A percentile compares a stretch with the other conserved stretches of the same genome.
phyloP scores from a whole-genome alignment of 1,140 invertebrate species.

The Heterodera schachtii region DNA sequence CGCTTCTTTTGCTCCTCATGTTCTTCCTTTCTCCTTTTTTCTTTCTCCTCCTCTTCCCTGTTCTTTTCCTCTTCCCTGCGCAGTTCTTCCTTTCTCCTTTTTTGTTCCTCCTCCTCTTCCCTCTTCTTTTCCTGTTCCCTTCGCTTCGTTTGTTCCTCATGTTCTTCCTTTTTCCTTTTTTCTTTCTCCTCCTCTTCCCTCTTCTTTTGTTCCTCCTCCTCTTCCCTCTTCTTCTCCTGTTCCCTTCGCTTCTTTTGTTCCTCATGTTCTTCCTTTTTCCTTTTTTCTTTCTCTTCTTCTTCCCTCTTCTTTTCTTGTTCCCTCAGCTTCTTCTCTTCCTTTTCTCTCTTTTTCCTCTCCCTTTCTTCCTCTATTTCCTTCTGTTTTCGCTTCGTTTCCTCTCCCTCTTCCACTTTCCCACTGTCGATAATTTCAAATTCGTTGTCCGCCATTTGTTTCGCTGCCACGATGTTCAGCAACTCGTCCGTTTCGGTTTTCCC shows the following conservation, averaged over 20 bases:
- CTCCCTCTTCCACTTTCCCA: conserved; percentile 14
- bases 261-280: not conserved
- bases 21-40: not conserved
- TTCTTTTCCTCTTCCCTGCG: not conserved
- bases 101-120: not conserved
- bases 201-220: not conserved
- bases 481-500: not conserved
- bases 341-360: too few relatives aligned
- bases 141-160: not conserved
- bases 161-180: not conserved
- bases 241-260: not conserved
- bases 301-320: not conserved
- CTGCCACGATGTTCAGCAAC: not conserved
- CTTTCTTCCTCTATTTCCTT: not conserved
- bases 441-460: not conserved
- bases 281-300: not conserved
- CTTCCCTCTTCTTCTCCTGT: not conserved
- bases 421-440: conserved; percentile 31
- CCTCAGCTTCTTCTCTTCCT: not conserved
- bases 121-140: not conserved
- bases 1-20: not conserved
- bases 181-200: not conserved
- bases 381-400: not conserved
- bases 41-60: not conserved
- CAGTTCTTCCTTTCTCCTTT: not conserved